Evolutionary conservation across 2,113 vertebrate species (phyloP).

Genomic region (Aphyosemion australe): DNA sequence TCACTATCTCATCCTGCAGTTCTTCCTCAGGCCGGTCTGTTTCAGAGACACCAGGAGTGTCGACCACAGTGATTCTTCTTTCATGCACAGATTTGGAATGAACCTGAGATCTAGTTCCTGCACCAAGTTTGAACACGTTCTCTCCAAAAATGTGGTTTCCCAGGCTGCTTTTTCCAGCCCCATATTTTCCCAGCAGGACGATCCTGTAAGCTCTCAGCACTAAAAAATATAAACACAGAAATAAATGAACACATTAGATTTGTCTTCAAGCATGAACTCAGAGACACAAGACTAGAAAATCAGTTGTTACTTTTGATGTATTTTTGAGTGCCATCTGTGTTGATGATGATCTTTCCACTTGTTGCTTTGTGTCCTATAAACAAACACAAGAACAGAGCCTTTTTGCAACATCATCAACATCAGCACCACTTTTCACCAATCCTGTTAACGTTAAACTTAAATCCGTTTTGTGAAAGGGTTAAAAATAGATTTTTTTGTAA

Average conservation of each 20-base stretch:
- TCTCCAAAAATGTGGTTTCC: constrained; percentile 29
- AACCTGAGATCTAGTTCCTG: rapidly evolving
- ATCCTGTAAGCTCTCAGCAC: constrained; percentile 15
- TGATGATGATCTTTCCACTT: not conserved
- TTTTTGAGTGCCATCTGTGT: not conserved
- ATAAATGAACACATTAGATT: not conserved
- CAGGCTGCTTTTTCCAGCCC: constrained; percentile 37
- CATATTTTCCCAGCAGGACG: constrained; percentile 33
- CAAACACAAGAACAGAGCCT: too few species aligned
- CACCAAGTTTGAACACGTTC: not conserved
- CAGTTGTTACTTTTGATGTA: constrained; percentile 1
- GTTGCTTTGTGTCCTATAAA: too few species aligned
- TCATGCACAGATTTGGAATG: not conserved
- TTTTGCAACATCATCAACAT: too few species aligned
- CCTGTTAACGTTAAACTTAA: too few species aligned
- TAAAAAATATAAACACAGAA: not conserved
- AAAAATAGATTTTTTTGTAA: too few species aligned
- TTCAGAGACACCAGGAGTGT: constrained; percentile 14
- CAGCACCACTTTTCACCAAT: too few species aligned
- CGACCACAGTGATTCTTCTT: not conserved
- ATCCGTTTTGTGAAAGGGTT: too few species aligned
- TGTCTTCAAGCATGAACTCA: not conserved
- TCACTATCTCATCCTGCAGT: constrained; percentile 16
- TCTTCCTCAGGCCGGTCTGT: not conserved
- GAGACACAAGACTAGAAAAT: not conserved